Evolutionary conservation across 64 coral and sea anemone genomes (phyloP).

Genomic region (Stichodactyla mertensii): DNA sequence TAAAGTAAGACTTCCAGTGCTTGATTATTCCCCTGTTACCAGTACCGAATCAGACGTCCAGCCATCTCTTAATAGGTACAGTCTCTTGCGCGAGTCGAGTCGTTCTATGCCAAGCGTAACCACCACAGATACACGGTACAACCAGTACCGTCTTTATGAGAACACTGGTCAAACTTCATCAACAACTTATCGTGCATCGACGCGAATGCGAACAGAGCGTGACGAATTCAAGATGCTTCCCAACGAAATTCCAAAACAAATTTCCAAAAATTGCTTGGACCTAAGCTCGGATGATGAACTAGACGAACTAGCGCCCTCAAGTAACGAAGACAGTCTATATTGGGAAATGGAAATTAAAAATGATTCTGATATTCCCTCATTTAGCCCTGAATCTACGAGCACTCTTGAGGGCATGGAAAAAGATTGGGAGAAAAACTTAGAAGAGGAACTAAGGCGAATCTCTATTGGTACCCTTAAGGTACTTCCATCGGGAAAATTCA

Average conservation of each 20-base stretch:
- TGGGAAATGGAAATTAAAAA: conserved; percentile 59
- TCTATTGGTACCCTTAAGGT: conserved; percentile 34
- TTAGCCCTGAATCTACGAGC: conserved; percentile 40
- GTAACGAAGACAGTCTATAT: conserved; percentile 30
- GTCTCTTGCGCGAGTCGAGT: background rate
- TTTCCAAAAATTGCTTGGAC: conserved; percentile 1
- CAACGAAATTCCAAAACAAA: background rate
- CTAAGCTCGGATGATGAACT: conserved; percentile 43
- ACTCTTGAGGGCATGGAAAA: conserved; percentile 56
- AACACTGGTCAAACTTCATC: background rate
- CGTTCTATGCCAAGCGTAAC: background rate
- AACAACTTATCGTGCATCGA: background rate
- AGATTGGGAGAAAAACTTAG: conserved; percentile 66
- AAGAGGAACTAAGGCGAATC: conserved; percentile 79
- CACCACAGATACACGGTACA: background rate
- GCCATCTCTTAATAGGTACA: conserved; percentile 5
- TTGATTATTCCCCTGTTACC: background rate
- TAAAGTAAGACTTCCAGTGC: background rate
- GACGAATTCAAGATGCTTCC: conserved; percentile 9
- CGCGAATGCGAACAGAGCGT: background rate
- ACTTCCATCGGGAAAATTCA: conserved; percentile 1
- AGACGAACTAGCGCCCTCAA: conserved; percentile 13
- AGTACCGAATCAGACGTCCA: background rate
- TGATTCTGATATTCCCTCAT: conserved; percentile 64
- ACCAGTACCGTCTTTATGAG: background rate